Percentiles rank a stretch among this genome's conserved stretches.
Conservation (phyloP, 2,888 invertebrate species). For the Lithodes maja region DNA sequence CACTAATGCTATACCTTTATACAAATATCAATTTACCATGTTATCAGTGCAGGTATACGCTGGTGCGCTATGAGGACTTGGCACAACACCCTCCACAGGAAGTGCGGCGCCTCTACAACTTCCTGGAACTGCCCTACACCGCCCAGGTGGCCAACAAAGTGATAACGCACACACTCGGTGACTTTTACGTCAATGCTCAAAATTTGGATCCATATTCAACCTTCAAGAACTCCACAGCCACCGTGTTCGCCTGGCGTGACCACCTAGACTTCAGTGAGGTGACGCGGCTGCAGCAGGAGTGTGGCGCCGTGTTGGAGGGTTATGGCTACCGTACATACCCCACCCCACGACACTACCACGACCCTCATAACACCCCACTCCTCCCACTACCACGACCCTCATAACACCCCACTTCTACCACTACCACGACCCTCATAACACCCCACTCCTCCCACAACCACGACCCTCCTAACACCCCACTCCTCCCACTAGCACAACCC, state of each 20-base stretch:
- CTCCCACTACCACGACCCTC: not conserved
- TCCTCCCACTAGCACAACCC: not conserved
- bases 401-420: not conserved
- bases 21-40: no score
- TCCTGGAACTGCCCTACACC: constrained; percentile 42
- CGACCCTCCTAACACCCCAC: not conserved
- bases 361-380: constrained; percentile 4
- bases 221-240: constrained; percentile 31
- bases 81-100: constrained; percentile 13
- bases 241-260: constrained; percentile 26
- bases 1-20: no score
- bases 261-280: constrained; percentile 27
- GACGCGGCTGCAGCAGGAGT: constrained; percentile 33
- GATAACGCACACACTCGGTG: constrained; percentile 4
- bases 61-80: constrained; percentile 47
- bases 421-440: not conserved
- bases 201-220: constrained; percentile 19
- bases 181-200: not conserved
- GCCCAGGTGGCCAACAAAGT: constrained; percentile 17
- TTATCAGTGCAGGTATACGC: constrained; percentile 29
- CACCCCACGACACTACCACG: constrained; percentile 13
- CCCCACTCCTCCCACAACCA: not conserved
- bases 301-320: constrained; percentile 26
- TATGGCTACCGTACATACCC: constrained; percentile 34
- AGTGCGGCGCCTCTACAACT: constrained; percentile 39